Conservation (phyloP, 2,797 vertebrate genomes). For the Lepus oiostolus region DNA sequence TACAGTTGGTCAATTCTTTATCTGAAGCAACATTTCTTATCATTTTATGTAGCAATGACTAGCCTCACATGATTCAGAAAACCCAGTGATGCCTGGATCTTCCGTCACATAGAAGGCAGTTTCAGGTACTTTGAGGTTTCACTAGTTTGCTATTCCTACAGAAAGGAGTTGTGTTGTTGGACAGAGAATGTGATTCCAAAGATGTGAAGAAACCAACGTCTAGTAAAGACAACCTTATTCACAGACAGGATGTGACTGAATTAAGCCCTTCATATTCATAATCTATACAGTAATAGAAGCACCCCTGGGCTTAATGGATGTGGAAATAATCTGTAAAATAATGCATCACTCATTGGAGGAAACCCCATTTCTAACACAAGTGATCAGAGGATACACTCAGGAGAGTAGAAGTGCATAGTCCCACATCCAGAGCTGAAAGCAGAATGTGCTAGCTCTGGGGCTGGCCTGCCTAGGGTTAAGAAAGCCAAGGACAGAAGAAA, state of each 20-base stretch:
- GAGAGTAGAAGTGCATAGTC: background rate
- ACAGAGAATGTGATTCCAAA: conserved; percentile 34
- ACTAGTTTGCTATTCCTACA: background rate
- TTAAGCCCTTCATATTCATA: conserved; percentile 32
- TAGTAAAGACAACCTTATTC: background rate
- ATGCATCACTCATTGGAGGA: background rate
- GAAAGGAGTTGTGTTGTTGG: background rate
- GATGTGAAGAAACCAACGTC: background rate
- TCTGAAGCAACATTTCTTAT: conserved; percentile 18
- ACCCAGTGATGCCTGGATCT: background rate
- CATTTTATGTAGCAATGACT: conserved; percentile 23
- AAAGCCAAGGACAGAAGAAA: background rate
- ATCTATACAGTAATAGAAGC: background rate
- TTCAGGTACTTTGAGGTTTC: background rate
- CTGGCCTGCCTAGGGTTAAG: background rate
- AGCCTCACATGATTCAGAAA: conserved; percentile 3
- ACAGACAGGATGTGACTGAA: background rate
- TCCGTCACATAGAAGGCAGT: background rate
- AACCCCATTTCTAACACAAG: background rate
- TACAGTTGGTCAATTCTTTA: background rate
- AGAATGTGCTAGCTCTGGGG: background rate
- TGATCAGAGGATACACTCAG: background rate
- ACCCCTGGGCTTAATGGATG: background rate
- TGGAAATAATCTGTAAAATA: conserved; percentile 14
- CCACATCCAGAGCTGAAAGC: background rate